Evolutionary conservation across 2,888 invertebrate species (phyloP).

Genomic region (Eupithecia pulchellata): DNA sequence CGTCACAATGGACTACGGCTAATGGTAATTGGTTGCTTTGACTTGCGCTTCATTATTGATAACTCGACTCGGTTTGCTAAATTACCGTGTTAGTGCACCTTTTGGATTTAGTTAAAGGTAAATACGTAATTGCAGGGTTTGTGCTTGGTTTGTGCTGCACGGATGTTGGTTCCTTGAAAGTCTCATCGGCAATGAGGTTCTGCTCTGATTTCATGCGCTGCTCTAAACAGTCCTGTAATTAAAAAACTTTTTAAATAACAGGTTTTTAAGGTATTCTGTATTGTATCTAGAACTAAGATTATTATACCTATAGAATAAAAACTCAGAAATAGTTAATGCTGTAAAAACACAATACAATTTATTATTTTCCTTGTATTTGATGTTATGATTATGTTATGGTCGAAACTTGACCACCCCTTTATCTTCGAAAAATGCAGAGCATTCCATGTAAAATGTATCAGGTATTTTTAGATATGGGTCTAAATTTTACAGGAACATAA

Average conservation of each 20-base stretch:
- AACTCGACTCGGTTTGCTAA: conserved; percentile 10
- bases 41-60: conserved; percentile 1
- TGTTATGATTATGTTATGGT: no score
- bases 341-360: background rate
- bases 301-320: no score
- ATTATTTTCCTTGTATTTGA: no score
- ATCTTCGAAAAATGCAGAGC: no score
- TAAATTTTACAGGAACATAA: no score
- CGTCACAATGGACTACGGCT: conserved; percentile 11
- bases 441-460: no score
- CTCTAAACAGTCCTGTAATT: background rate
- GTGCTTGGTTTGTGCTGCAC: no score
- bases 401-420: no score
- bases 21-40: conserved; percentile 3
- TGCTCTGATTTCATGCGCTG: background rate
- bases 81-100: conserved; percentile 6
- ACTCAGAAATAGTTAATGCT: no score
- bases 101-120: conserved; percentile 9
- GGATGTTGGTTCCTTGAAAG: background rate
- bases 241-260: background rate
- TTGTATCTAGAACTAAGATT: no score
- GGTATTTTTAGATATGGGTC: no score
- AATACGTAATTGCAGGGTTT: background rate
- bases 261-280: no score
- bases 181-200: background rate